These are phyloP conservation scores for Amphipoea oculea DNA, from an alignment of 2,888 invertebrate species.

Conservation along the genomic window DNA sequence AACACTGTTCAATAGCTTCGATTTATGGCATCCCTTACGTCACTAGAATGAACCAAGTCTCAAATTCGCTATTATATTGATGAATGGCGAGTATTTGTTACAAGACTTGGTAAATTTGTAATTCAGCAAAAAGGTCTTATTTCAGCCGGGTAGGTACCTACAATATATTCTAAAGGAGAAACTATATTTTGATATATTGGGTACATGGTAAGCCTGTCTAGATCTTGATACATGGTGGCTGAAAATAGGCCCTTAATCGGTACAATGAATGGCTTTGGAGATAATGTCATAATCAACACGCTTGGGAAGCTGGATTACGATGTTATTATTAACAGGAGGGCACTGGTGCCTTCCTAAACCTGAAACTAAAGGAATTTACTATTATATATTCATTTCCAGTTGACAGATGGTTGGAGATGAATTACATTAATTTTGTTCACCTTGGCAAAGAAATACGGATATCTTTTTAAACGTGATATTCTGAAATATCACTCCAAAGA, in stretches of 20 bases:
- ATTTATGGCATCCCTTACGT: slow-evolving; percentile 74
- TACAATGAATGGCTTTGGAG: slow-evolving; percentile 29
- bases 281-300: slow-evolving; percentile 17
- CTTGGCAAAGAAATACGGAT: slow-evolving; percentile 23
- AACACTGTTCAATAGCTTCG: slow-evolving; percentile 75
- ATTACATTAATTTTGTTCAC: slow-evolving; percentile 31
- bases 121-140: slow-evolving; percentile 55
- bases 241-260: slow-evolving; percentile 24
- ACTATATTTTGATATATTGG: slow-evolving; percentile 33
- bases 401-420: slow-evolving; percentile 30
- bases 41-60: slow-evolving; percentile 69
- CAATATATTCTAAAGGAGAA: slow-evolving; percentile 24
- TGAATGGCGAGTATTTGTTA: slow-evolving; percentile 77
- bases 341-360: background rate
- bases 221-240: slow-evolving; percentile 28
- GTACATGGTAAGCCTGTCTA: slow-evolving; percentile 11
- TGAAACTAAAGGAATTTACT: slow-evolving; percentile 24
- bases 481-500: slow-evolving; percentile 11
- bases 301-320: slow-evolving; percentile 24
- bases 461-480: slow-evolving; percentile 39
- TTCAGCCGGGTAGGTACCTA: slow-evolving; percentile 7
- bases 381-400: slow-evolving; percentile 18
- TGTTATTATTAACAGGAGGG: background rate
- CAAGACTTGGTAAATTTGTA: slow-evolving; percentile 65
- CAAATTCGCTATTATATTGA: slow-evolving; percentile 77